phyloP scores from a whole-genome alignment of 2,888 invertebrate species.

The Pheosia tremula region DNA sequence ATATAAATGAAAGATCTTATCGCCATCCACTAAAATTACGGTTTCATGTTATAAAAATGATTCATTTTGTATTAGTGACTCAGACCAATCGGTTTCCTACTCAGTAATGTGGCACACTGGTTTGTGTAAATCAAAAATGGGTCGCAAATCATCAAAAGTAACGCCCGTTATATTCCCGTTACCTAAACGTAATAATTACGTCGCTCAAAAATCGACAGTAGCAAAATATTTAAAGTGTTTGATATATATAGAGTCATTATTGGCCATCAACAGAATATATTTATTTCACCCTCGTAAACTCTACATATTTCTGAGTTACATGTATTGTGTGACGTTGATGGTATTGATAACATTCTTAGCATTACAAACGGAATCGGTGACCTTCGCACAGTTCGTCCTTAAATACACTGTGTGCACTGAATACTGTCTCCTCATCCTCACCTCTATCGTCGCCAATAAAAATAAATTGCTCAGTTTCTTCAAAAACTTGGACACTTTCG shows the following conservation, averaged over 20 bases:
- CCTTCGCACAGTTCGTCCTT: conserved; percentile 44
- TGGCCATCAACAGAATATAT: conserved; percentile 54
- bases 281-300: conserved; percentile 42
- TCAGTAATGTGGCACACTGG: conserved; percentile 5
- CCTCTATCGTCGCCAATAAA: conserved; percentile 44
- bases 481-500: conserved; percentile 50
- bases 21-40: conserved; percentile 7
- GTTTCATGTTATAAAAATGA: background rate
- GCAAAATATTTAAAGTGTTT: conserved; percentile 40
- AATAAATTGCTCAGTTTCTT: conserved; percentile 48
- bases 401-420: conserved; percentile 47
- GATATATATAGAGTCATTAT: conserved; percentile 36
- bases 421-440: conserved; percentile 46
- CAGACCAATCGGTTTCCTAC: background rate
- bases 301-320: conserved; percentile 28
- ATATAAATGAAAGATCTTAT: conserved; percentile 34
- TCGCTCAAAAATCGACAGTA: conserved; percentile 21
- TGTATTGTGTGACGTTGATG: conserved; percentile 32
- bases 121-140: conserved; percentile 25
- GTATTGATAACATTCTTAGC: conserved; percentile 26
- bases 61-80: background rate
- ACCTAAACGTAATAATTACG: conserved; percentile 37
- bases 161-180: conserved; percentile 31
- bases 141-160: conserved; percentile 46
- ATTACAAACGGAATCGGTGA: conserved; percentile 20